Percentiles rank a stretch among this genome's conserved stretches.
Evolutionary conservation across 2,797 vertebrate genomes (phyloP).

Genomic region (Petrocephalus schoutedeni): DNA sequence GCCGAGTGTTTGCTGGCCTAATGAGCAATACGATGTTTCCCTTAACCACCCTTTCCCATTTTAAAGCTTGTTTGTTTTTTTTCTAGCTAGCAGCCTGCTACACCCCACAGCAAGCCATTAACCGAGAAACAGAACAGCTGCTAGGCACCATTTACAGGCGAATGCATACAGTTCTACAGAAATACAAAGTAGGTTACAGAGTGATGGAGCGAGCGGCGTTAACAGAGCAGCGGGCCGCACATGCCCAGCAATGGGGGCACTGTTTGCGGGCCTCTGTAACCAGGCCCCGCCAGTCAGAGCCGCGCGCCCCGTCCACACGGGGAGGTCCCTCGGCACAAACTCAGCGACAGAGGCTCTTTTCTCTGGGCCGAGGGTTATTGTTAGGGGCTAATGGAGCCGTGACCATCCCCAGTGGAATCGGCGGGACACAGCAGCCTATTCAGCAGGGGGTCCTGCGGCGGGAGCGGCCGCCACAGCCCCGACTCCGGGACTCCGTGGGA

Average conservation of each 20-base stretch:
- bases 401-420: constrained; percentile 31
- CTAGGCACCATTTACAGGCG: not conserved
- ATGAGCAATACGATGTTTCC: not conserved
- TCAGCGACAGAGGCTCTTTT: not conserved
- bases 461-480: not conserved
- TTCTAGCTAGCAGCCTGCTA: not conserved
- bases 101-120: not conserved
- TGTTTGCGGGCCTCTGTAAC: not conserved
- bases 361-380: constrained; percentile 23
- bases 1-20: not conserved
- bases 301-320: too few species aligned
- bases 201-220: not conserved
- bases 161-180: not conserved
- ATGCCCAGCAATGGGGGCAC: not conserved
- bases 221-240: not conserved
- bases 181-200: not conserved
- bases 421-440: constrained; percentile 44
- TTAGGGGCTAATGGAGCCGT: constrained; percentile 24
- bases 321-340: not conserved
- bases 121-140: not conserved
- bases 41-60: not conserved
- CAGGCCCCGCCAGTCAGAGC: not conserved
- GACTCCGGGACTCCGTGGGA: constrained; percentile 29
- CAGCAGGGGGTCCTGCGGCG: constrained; percentile 23
- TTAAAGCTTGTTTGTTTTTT: not conserved